These are phyloP conservation scores for Tricholauxania praeusta DNA, from an alignment of 2,888 invertebrate genomes.

Conservation along the genomic window DNA sequence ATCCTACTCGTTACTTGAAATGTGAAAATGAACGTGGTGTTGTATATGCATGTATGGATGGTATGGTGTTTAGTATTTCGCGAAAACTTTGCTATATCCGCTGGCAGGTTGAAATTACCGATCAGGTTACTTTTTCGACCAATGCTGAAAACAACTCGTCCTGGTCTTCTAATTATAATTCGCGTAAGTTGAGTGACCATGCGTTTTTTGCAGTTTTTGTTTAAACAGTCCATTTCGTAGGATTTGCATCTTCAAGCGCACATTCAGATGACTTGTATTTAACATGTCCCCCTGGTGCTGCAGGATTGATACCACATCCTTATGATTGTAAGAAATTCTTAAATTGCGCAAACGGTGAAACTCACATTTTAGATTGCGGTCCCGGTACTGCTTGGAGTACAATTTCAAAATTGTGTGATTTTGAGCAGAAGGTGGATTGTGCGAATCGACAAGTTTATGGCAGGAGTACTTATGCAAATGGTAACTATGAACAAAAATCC, in stretches of 20 bases:
- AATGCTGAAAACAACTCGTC: slow-evolving; percentile 53
- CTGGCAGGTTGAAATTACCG: slow-evolving; percentile 68
- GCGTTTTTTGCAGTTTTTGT: too few species aligned
- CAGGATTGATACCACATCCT: slow-evolving; percentile 72
- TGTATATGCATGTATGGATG: slow-evolving; percentile 74
- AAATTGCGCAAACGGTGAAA: slow-evolving; percentile 72
- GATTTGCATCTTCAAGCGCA: too few species aligned
- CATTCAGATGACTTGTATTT: too few species aligned
- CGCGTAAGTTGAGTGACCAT: slow-evolving; percentile 33
- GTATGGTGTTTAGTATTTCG: slow-evolving; percentile 74
- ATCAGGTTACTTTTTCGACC: slow-evolving; percentile 58
- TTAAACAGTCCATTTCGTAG: too few species aligned
- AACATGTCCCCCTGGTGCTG: slow-evolving; percentile 67
- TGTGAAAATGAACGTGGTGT: slow-evolving; percentile 74
- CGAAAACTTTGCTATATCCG: slow-evolving; percentile 72
- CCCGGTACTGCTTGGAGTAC: slow-evolving; percentile 74
- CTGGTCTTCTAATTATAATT: slow-evolving; percentile 33
- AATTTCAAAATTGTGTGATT: slow-evolving; percentile 70
- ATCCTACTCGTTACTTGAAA: slow-evolving; percentile 75
- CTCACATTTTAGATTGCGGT: slow-evolving; percentile 71
- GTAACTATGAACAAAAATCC: neutral
- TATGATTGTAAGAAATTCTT: slow-evolving; percentile 73
- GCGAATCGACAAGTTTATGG: slow-evolving; percentile 32
- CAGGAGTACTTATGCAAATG: neutral
- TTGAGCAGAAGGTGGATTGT: slow-evolving; percentile 71